Conservation (phyloP, 1,140 invertebrate genomes). For the Drosophila orena region DNA sequence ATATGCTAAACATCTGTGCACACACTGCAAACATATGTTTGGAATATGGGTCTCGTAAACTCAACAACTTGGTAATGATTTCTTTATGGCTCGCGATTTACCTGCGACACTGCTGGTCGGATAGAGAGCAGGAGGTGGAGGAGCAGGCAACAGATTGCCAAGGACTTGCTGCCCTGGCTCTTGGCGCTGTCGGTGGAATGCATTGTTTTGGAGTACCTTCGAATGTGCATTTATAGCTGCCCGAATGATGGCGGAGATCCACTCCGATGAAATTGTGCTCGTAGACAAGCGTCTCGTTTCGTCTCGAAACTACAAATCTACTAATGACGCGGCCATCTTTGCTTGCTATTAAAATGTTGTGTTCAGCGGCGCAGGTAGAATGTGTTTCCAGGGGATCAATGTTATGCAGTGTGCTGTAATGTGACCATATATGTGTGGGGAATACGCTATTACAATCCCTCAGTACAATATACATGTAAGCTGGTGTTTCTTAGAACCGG, state of each 20-base stretch:
- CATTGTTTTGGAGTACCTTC: slow-evolving; percentile 15
- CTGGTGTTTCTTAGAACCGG: too few species aligned
- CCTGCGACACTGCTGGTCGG: slow-evolving; percentile 26
- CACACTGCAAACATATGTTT: slow-evolving; percentile 60
- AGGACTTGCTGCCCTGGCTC: slow-evolving; percentile 8
- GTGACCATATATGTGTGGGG: slow-evolving; percentile 2
- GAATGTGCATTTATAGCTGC: slow-evolving; percentile 1
- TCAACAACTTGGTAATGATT: neutral
- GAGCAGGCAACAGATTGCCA: slow-evolving; percentile 18
- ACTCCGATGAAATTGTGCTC: neutral
- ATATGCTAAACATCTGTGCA: slow-evolving; percentile 60
- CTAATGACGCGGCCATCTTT: slow-evolving; percentile 39
- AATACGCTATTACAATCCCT: neutral
- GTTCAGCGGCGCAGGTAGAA: slow-evolving; percentile 6
- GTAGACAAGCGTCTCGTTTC: slow-evolving; percentile 31
- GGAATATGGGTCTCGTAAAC: neutral
- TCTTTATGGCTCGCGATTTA: slow-evolving; percentile 1
- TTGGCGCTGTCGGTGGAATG: slow-evolving; percentile 18
- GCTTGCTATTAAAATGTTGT: slow-evolving; percentile 15
- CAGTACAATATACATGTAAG: too few species aligned
- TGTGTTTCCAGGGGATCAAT: neutral
- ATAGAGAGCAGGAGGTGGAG: slow-evolving; percentile 12
- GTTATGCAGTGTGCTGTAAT: neutral
- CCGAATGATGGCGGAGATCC: slow-evolving; percentile 1
- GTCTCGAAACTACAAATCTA: slow-evolving; percentile 3